phyloP scores from a whole-genome alignment of 2,888 invertebrate species.

The Drosophila pegasa region DNA sequence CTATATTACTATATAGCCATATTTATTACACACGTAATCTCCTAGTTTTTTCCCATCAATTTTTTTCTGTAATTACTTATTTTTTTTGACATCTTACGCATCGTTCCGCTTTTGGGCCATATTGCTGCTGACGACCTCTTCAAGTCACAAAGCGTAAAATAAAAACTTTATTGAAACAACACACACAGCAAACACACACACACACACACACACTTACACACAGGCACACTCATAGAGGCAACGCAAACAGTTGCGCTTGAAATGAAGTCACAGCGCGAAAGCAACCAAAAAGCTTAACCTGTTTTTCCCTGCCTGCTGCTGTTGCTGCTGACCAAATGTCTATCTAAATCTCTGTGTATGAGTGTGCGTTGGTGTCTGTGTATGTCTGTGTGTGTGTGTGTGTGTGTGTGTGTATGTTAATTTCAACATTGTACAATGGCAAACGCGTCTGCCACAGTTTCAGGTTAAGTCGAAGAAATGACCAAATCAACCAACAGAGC shows the following conservation, averaged over 20 bases:
- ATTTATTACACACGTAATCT: constrained; percentile 22
- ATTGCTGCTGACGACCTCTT: constrained; percentile 67
- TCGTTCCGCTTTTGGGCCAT: constrained; percentile 62
- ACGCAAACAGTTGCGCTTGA: constrained; percentile 50
- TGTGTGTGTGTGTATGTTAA: constrained; percentile 61
- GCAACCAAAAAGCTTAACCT: constrained; percentile 72
- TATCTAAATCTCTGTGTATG: constrained; percentile 24
- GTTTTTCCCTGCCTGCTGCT: constrained; percentile 52
- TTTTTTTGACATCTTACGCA: constrained; percentile 62
- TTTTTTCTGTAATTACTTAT: constrained; percentile 10
- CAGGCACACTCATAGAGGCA: constrained; percentile 17
- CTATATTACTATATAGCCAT: constrained; percentile 4
- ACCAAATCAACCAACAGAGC: constrained; percentile 43
- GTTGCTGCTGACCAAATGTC: constrained; percentile 28
- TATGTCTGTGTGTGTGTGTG: constrained; percentile 11
- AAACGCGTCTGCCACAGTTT: constrained; percentile 48
- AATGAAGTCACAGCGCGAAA: constrained; percentile 74
- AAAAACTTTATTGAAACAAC: constrained; percentile 58
- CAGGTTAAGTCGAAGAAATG: constrained; percentile 64
- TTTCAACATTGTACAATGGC: constrained; percentile 71
- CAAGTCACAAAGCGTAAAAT: constrained; percentile 68
- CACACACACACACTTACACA: constrained; percentile 6
- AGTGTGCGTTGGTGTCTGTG: constrained; percentile 9
- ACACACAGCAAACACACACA: constrained; percentile 5
- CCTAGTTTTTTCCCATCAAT: constrained; percentile 43